Base-by-base conservation (phyloP, 2,888 invertebrate genomes). In the Schizaphis graminum region DNA sequence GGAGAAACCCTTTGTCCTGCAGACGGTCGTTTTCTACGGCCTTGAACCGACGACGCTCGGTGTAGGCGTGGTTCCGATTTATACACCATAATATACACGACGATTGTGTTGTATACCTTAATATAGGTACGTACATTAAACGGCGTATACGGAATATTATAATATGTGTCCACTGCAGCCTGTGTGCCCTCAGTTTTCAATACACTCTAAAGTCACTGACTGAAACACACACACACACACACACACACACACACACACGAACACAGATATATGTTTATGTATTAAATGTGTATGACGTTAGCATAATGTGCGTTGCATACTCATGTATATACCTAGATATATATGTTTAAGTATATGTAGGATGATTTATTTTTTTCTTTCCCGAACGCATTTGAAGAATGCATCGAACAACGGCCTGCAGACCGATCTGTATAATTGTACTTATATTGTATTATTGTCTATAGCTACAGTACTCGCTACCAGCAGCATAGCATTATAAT, bases 1-100 rank as follows among this genome's bases (percentile, higher is more conserved):
- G 11, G 85, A 44, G 44, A n/a, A 44, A 57, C 44, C 91, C 91
- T 91, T 91, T 91, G 91, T 91, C 61, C 91, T 24, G 91, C 41
- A 35, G 77, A 77, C 77, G 91, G 57, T 86, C 91, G 91, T 91
- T 91, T 86, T 61, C 91, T 86, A 86, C 91, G 91, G 56, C 91
- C 91, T 91, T 91, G 91, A 35, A 91, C 91, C 53, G 56, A 56
- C 11, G 24, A 56, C 11, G 24, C 91, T 24, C 85, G n/a, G 35
- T 28, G 85, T 57, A 24, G 86, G 86, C 86, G 86, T n/a, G 91
- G 85, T 86, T 86, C n/a, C 91, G 44, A 35, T 91, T 35, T 91
- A 61, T 85, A 44, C 44, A 85, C 85, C 26, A 44, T 44, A 44
- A 44, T 44, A 44, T 85, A 85, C 44, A 28, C 44, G 44, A 44